phyloP scores from a whole-genome alignment of 2,888 invertebrate species.

The Stomorhina lunata region DNA sequence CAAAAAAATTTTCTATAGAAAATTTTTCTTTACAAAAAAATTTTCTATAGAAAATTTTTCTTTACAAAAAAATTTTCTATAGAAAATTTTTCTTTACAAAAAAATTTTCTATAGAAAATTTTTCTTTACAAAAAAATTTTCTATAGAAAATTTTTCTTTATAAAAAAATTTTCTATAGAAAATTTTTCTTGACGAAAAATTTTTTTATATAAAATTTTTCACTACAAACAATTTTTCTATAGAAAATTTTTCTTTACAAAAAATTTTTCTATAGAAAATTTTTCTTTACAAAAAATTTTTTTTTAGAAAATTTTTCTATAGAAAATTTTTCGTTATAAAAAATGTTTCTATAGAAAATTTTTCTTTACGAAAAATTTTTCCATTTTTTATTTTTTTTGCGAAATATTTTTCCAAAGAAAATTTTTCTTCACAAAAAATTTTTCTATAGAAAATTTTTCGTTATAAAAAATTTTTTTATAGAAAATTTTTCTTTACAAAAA shows the following conservation, averaged over 20 bases:
- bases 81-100: too few relatives aligned
- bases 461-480: too few relatives aligned
- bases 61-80: too few relatives aligned
- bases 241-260: background rate
- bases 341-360: background rate
- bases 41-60: background rate
- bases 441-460: background rate
- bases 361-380: background rate
- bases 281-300: background rate
- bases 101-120: background rate
- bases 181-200: background rate
- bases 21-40: background rate
- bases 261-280: background rate
- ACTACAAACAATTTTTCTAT: background rate
- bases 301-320: too few relatives aligned
- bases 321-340: background rate
- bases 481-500: too few relatives aligned
- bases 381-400: background rate
- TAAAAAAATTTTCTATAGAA: background rate
- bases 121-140: background rate
- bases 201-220: background rate
- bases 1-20: background rate
- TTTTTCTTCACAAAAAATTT: background rate
- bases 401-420: background rate
- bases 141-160: background rate